Conservation (phyloP, 2,797 vertebrate species). For the Cryptoprocta ferox region DNA sequence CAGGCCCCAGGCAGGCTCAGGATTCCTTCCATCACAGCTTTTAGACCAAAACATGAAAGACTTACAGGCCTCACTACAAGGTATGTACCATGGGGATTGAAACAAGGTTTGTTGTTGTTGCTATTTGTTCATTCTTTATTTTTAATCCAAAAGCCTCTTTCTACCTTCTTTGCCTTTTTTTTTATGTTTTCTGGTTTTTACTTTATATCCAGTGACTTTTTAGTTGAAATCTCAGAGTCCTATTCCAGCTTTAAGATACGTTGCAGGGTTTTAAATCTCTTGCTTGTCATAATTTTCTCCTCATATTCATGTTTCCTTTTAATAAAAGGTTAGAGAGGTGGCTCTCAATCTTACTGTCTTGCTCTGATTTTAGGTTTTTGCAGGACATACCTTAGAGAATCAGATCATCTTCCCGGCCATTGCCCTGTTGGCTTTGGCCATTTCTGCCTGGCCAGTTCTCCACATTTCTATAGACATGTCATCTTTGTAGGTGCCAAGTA, state of each 20-base stretch:
- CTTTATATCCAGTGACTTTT: neutral
- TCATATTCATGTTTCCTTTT: neutral
- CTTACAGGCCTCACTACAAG: slow-evolving; percentile 89
- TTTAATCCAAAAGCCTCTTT: neutral
- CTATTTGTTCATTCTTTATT: neutral
- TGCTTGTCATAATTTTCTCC: neutral
- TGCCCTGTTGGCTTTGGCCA: neutral
- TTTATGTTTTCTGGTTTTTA: neutral
- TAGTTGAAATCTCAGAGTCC: slow-evolving; percentile 9
- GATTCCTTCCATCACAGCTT: slow-evolving; percentile 96
- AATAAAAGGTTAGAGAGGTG: neutral
- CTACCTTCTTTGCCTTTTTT: neutral
- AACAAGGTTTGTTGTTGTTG: neutral
- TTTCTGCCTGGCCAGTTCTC: neutral
- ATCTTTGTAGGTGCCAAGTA: neutral
- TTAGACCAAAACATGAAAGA: slow-evolving; percentile 94
- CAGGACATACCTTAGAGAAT: neutral
- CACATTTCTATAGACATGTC: neutral
- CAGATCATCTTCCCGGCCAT: neutral
- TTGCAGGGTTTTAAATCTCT: neutral
- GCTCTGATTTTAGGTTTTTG: neutral
- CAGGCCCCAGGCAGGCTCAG: slow-evolving; percentile 82
- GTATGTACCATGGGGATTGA: slow-evolving; percentile 81
- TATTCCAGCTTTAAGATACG: neutral
- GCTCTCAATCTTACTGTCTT: neutral